Evolutionary conservation across 2,888 invertebrate species (phyloP), one percentile per base, ranked within the genome.

Genomic region (Hetaerina titia): DNA sequence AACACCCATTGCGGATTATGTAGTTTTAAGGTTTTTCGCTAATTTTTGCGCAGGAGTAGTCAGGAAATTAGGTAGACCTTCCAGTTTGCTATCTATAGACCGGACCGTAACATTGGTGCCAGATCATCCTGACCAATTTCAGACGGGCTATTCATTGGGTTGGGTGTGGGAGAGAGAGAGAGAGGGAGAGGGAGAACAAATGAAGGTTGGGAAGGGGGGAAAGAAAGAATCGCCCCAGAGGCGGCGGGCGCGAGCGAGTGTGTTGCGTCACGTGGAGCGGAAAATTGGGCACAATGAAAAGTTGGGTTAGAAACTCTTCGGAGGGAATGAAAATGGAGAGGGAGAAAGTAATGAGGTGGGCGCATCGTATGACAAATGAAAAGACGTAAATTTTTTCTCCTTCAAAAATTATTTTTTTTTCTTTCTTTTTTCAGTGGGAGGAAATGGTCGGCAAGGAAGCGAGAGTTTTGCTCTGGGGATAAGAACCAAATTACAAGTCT

Each of bases 201-300:
- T 45, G 1, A 45, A 45, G 45, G 45, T 45, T 45, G 45, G 45
- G 45, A 45, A 45, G 45, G 45, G 45, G 45, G 45, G 4, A 45
- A 31, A 31, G 15, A 11, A 31, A 15, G 81, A n/a, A 81, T 31
- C 31, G 31, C 8, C 22, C 69, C 69, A n/a, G 9, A 19, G 22
- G 22, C 81, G 81, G 25, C 81, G 13, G 0, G 81, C 25, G 25
- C 81, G 13, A 0, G 81, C 25, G 81, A 31, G 31, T 31, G 5
- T 25, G 81, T 81, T 81, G 81, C 81, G 81, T 81, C 81, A 81
- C 81, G 19, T 81, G 81, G 31, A 81, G 81, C 81, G 81, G 81
- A 81, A 81, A 81, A 81, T 81, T 81, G 81, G 81, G 31, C 31
- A 9, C 81, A 13, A n/a, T 11, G 81, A 81, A 81, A 31, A 31